phyloP scores from a whole-genome alignment of 2,888 invertebrate genomes.

The Cordilura impudica region DNA sequence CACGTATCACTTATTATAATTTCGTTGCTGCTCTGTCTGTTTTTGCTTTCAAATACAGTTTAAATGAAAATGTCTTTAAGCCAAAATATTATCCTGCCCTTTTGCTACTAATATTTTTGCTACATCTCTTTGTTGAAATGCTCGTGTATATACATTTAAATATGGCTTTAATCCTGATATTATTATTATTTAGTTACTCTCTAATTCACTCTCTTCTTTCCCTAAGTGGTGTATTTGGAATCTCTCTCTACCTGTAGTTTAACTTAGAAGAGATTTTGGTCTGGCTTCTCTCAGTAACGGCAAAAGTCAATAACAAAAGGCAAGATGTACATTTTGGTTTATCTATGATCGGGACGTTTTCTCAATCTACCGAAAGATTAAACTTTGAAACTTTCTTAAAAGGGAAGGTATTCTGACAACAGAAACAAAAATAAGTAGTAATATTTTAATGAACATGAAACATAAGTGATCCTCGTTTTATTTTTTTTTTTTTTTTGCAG shows the following conservation, averaged over 20 bases:
- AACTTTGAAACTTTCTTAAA: not conserved
- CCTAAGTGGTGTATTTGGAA: not conserved
- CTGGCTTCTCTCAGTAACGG: slow-evolving; percentile 52
- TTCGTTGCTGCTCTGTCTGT: slow-evolving; percentile 42
- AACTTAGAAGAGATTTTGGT: not conserved
- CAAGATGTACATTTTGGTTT: slow-evolving; percentile 33
- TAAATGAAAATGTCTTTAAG: slow-evolving; percentile 75
- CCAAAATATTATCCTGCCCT: slow-evolving; percentile 72
- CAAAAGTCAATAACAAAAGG: slow-evolving; percentile 71
- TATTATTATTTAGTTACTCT: slow-evolving; percentile 6
- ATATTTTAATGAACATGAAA: too few species aligned
- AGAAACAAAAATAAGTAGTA: not conserved
- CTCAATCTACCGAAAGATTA: slow-evolving; percentile 40
- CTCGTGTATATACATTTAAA: slow-evolving; percentile 25
- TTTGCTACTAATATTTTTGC: slow-evolving; percentile 63
- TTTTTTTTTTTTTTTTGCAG: too few species aligned
- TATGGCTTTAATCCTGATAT: slow-evolving; percentile 33
- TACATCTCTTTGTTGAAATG: slow-evolving; percentile 21
- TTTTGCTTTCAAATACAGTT: slow-evolving; percentile 70
- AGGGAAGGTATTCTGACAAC: not conserved
- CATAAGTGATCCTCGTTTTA: too few species aligned
- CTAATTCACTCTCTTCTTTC: not conserved
- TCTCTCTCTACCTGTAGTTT: slow-evolving; percentile 37
- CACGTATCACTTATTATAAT: not conserved
- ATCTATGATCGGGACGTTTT: not conserved